Conservation (phyloP, 2,797 vertebrate species). For the Thalassophryne amazonica region DNA sequence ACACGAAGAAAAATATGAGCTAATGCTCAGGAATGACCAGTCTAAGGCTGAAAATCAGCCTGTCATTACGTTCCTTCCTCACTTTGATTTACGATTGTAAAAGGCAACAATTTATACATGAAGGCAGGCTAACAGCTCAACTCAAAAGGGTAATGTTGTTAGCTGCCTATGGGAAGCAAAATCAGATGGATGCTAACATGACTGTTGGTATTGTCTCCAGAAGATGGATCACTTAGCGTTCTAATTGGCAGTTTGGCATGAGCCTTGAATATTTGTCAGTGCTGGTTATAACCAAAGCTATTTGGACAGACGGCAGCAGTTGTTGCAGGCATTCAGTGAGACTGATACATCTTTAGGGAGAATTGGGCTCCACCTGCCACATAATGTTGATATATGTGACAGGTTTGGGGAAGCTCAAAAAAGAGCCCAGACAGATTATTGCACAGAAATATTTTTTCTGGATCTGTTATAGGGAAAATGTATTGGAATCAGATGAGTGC, state of each 20-base stretch:
- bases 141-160: constrained; percentile 72
- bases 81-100: constrained; percentile 59
- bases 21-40: not conserved
- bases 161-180: constrained; percentile 61
- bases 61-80: constrained; percentile 26
- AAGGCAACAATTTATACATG: constrained; percentile 37
- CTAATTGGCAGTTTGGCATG: constrained; percentile 52
- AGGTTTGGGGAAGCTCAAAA: constrained; percentile 36
- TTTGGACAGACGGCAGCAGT: constrained; percentile 43
- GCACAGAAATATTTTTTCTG: constrained; percentile 51
- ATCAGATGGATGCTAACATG: constrained; percentile 59
- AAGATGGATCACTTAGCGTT: constrained; percentile 58
- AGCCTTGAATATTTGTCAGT: constrained; percentile 63
- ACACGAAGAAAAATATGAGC: not conserved
- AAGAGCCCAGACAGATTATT: constrained; percentile 46
- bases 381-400: constrained; percentile 67
- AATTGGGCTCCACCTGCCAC: constrained; percentile 44
- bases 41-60: not conserved
- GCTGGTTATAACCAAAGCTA: constrained; percentile 39
- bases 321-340: constrained; percentile 41
- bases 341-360: constrained; percentile 56
- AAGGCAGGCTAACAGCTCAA: constrained; percentile 34
- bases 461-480: no score
- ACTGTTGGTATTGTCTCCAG: constrained; percentile 25
- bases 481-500: constrained; percentile 21